Conservation (phyloP, 2,888 invertebrate genomes). For the Lordiphosa andalusiaca region DNA sequence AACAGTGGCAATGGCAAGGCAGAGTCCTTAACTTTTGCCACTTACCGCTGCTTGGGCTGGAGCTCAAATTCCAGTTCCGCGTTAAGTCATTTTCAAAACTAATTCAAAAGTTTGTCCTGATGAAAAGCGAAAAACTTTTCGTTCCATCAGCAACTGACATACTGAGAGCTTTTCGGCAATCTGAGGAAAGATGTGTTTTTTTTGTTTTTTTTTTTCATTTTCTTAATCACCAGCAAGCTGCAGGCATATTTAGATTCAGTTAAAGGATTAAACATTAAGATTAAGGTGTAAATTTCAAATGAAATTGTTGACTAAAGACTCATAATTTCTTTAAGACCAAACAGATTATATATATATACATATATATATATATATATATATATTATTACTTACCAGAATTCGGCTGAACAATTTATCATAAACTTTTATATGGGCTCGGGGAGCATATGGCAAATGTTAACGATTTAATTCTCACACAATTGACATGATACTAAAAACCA, state of each 20-base stretch:
- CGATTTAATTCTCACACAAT: constrained; percentile 7
- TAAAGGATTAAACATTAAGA: too few relatives aligned
- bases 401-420: too few relatives aligned
- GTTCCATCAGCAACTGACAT: neutral
- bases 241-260: neutral
- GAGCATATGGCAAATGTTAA: too few relatives aligned
- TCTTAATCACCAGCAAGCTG: constrained; percentile 25
- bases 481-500: constrained; percentile 4
- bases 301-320: too few relatives aligned
- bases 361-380: too few relatives aligned
- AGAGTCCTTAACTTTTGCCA: constrained; percentile 20
- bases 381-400: too few relatives aligned
- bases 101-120: constrained; percentile 42
- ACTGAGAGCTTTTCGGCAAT: constrained; percentile 14
- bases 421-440: too few relatives aligned
- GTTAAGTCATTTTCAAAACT: constrained; percentile 20
- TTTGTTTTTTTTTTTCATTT: neutral
- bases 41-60: constrained; percentile 10
- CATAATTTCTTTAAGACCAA: too few relatives aligned
- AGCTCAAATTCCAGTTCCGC: constrained; percentile 9
- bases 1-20: constrained; percentile 3
- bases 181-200: constrained; percentile 30
- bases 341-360: too few relatives aligned
- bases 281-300: too few relatives aligned
- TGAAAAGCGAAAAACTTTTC: constrained; percentile 23